phyloP scores from a whole-genome alignment of 2,888 invertebrate species.

The Leistus spinibarbis region DNA sequence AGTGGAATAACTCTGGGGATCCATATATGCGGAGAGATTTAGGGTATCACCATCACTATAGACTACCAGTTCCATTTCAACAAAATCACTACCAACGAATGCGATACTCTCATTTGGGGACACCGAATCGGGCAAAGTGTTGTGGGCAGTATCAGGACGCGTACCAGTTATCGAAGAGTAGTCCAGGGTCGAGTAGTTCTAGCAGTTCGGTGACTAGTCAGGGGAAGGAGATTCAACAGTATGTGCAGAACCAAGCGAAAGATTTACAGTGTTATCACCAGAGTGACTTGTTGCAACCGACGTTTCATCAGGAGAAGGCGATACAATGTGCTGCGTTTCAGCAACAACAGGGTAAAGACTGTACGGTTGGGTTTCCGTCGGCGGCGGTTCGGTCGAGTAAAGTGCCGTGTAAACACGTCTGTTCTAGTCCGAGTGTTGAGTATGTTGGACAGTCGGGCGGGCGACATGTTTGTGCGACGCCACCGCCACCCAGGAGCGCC shows the following conservation, averaged over 20 bases:
- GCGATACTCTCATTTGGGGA: conserved; percentile 50
- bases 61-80: conserved; percentile 59
- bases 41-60: conserved; percentile 63
- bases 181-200: conserved; percentile 60
- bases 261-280: conserved; percentile 39
- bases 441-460: conserved; percentile 70
- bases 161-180: conserved; percentile 54
- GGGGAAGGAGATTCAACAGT: conserved; percentile 50
- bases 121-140: conserved; percentile 54
- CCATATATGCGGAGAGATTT: conserved; percentile 65
- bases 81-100: conserved; percentile 56
- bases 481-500: conserved; percentile 51
- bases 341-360: conserved; percentile 53
- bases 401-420: conserved; percentile 57
- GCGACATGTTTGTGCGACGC: conserved; percentile 59
- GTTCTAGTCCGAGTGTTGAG: conserved; percentile 59
- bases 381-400: conserved; percentile 45
- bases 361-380: conserved; percentile 50
- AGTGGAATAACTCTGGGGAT: conserved; percentile 56
- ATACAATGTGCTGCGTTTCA: conserved; percentile 41
- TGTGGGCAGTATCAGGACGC: conserved; percentile 54
- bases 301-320: conserved; percentile 44
- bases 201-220: conserved; percentile 59
- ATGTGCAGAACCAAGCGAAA: conserved; percentile 38
- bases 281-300: conserved; percentile 25